Evolutionary conservation across 2,113 vertebrate genomes (phyloP), one percentile per base, ranked within the genome.

Genomic region (Anser cygnoides): DNA sequence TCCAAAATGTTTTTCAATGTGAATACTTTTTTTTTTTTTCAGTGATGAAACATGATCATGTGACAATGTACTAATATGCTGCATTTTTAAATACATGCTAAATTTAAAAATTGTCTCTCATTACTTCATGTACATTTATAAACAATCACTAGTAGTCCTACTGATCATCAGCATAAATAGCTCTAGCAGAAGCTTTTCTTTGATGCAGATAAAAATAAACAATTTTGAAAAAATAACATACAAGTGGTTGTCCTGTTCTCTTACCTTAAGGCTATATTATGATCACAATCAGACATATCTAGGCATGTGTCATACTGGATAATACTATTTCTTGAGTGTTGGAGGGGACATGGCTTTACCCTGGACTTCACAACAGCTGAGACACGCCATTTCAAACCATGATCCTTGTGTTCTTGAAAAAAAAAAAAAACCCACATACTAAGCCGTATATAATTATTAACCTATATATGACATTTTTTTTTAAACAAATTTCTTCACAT

Each of bases 241-340:
- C 29, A 90, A 96, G 67, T 76, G 58, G 85, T 92, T 94, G 90
- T 93, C 95, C 92, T 93, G 73, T 63, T 82, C 43, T 90, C 50
- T 96, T 96, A 95, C 89, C 97, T 97, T 92, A 74, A 95, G 96
- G 96, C 93, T 93, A 85, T 93, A 92, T 97, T 96, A 95, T 58
- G 44, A 95, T 96, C 94, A 95, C 83, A 96, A 82, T 95, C 95
- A 95, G 93, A 97, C 88, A 95, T 95, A 95, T 95, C 86, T 90
- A 95, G 96, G 96, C 96, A 97, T 97, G 93, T 97, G 97, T 97
- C 97, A 97, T 72, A 94, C 57, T 84, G 71, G 88, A 98, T 98
- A 97, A 97, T 94, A 68, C 87, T 90, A 75, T 88, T 96, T 94
- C 95, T 96, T 96, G 94, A 79, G 96, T 87, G 74, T 96, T 85